These are phyloP conservation scores for Alitta virens DNA, from an alignment of 2,888 invertebrate species.

Conservation along the genomic window DNA sequence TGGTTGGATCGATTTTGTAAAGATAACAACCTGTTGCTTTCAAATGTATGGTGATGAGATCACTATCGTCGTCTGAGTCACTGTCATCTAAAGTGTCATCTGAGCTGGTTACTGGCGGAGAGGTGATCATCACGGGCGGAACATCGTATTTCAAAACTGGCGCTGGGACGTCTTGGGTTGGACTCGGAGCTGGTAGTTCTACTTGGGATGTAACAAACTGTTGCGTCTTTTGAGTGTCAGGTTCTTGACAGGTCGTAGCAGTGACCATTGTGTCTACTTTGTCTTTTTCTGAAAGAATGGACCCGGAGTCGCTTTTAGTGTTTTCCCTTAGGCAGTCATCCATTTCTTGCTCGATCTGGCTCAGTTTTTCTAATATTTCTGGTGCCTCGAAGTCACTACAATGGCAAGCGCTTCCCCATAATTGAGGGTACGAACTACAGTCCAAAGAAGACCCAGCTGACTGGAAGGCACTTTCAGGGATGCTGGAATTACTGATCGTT, in stretches of 20 bases:
- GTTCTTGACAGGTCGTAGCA: neutral
- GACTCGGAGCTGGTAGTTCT: no score
- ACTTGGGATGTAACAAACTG: no score
- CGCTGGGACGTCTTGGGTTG: neutral
- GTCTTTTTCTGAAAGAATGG: neutral
- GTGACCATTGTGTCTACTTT: neutral
- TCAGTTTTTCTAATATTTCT: constrained; percentile 18
- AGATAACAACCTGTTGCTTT: constrained; percentile 20
- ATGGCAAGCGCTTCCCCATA: neutral
- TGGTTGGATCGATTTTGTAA: constrained; percentile 8
- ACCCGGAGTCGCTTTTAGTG: neutral
- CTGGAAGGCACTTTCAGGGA: neutral
- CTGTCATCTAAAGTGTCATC: constrained; percentile 11
- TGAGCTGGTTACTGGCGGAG: constrained; percentile 6
- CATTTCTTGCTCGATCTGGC: constrained; percentile 27
- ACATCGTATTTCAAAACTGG: neutral
- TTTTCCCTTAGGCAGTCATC: constrained; percentile 15
- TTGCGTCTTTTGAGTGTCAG: no score
- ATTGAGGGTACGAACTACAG: neutral
- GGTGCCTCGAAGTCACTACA: constrained; percentile 1
- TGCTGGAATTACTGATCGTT: neutral
- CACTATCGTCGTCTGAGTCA: constrained; percentile 6
- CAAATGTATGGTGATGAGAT: constrained; percentile 14
- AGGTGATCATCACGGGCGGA: constrained; percentile 9
- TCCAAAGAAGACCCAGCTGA: constrained; percentile 5